Evolutionary conservation across 2,113 vertebrate species (phyloP), one percentile per base, ranked within the genome.

Genomic region (Cyprinodon variegatus): DNA sequence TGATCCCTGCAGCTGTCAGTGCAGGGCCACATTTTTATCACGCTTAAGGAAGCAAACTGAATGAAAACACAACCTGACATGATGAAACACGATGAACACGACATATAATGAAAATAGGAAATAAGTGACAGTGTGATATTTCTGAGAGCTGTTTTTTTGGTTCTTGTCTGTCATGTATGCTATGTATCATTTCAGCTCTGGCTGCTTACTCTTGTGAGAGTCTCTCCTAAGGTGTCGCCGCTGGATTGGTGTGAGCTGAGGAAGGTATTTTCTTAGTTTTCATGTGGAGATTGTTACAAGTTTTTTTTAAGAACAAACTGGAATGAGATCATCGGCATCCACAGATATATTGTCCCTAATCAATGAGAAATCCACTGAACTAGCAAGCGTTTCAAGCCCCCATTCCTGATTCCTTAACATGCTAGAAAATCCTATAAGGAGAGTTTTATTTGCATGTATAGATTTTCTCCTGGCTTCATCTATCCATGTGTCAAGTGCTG

Each of bases 401-500:
- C 40, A n/a, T 15, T 45, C 61, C 70, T 15, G 36, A 61, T 68
- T 39, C 78, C 68, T 70, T 57, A 9, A 20, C 50, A n/a, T 57
- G 11, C 70, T 62, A 15, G 80, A 79, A 12, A 29, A 29, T 29
- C 29, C 29, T 29, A 81, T 73, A 74, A 83, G 84, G 69, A 81
- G 66, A 50, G 66, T 63, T 11, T 62, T 48, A 89, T 90, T 86
- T 90, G 83, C 87, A 90, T 90, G 83, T 86, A 88, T 90, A 15
- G 85, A 88, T 89, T 90, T 85, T 41, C 74, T 85, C 61, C 68
- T 1, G 14, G 38, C 45, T 0, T 39, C 36, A 38, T 70, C 72
- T 61, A 3, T 80, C 72, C 48, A 46, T 64, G 50, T 71, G 70
- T 77, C 73, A 45, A 82, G 79, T 75, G 72, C 64, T 29, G 48